These are phyloP conservation scores for Prochilodus magdalenae DNA, from an alignment of 2,113 vertebrate species.

Conservation along the genomic window DNA sequence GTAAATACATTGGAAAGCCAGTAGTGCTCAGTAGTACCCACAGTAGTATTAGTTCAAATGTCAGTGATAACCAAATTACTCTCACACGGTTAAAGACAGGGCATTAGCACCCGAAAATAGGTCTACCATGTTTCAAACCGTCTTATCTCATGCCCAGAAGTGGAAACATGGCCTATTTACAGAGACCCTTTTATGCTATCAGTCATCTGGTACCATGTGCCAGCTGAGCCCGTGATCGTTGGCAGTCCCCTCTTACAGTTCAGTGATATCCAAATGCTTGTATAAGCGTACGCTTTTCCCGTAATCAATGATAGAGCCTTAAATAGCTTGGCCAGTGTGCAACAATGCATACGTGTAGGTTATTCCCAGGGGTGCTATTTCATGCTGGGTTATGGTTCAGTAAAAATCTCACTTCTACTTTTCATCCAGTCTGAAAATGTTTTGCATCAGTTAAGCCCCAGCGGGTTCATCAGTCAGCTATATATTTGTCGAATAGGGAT, in stretches of 20 bases:
- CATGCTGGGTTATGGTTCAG: background rate
- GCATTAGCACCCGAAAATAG: background rate
- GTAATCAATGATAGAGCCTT: background rate
- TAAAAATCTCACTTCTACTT: background rate
- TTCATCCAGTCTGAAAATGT: background rate
- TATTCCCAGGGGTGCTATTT: background rate
- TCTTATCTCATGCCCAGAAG: background rate
- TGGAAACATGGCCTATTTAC: background rate
- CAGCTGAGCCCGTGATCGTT: background rate
- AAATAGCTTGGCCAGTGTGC: background rate
- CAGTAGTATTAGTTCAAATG: too few species aligned
- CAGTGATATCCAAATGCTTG: constrained; percentile 2
- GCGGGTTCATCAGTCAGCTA: background rate
- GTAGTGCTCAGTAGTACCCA: too few species aligned
- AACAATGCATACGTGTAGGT: background rate
- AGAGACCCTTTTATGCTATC: background rate
- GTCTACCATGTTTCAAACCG: background rate
- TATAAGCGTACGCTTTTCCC: background rate
- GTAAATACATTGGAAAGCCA: too few species aligned
- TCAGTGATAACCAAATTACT: too few species aligned
- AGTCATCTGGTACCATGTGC: background rate
- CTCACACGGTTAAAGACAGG: background rate
- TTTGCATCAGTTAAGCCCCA: background rate
- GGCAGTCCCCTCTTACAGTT: background rate
- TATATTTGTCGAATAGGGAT: too few species aligned